Evolutionary conservation across 2,113 vertebrate species (phyloP), one percentile per base, ranked within the genome.

Genomic region (Trogon melanurus): DNA sequence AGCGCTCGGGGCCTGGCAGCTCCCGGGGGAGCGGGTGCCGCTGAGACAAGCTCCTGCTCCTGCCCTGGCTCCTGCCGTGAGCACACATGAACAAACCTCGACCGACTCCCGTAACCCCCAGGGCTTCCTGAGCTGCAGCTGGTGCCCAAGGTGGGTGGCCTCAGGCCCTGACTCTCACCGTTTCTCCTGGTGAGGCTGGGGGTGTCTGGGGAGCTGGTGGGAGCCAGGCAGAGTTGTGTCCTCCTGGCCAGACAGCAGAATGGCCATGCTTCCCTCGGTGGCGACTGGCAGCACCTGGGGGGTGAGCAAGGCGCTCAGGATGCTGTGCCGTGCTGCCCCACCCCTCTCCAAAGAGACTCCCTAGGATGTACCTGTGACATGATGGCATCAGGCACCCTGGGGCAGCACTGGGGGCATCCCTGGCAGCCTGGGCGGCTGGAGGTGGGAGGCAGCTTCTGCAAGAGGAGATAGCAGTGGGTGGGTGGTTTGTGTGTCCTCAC

Each of bases 101-200:
- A 16, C 16, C 36, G 4, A 0, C 53, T 29, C 41, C 6, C 0
- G 0, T 26, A 48, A 29, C 13, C 32, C n/a, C 22, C 25, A n/a
- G 45, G 58, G 32, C 20, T 75, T 41, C 32, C 79, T 25, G 44
- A 60, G 79, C 83, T 34, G 79, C 45, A 38, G 51, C 22, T 12
- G 56, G 27, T 75, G 74, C 57, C 53, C 44, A 5, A 7, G 34
- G 41, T 36, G 47, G 23, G 8, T 12, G 72, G 3, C 26, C 60
- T 51, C 14, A 6, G 29, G 20, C 14, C 50, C 70, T 3, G 1
- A 9, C 27, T 79, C 97, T 92, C 79, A 98, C 98, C 95, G 16
- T 50, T 95, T 97, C 79, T 69, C 72, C 9, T 51, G 88, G 17
- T 54, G 91, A 0, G 21, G 53, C 85, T 89, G 81, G 36, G 72